Evolutionary conservation across 37 sponge, comb jelly and placozoan genomes (phyloP).

Genomic region (Cliona cf. orientalis): DNA sequence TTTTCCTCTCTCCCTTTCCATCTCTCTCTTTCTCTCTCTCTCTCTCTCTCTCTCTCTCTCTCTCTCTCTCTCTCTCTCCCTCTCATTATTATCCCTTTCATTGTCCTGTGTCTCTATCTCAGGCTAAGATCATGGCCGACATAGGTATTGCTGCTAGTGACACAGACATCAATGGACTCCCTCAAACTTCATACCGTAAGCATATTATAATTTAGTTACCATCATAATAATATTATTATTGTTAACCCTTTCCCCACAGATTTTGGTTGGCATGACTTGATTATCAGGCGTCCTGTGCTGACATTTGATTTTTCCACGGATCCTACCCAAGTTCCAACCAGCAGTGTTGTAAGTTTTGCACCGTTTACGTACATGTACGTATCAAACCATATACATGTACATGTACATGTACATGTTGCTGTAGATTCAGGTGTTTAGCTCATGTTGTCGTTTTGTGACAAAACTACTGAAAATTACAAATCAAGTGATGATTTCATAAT

Average conservation of each 20-base stretch:
- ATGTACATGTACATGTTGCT: slow-evolving; percentile 19
- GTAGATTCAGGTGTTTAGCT: background rate
- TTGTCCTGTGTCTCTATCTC: slow-evolving; percentile 1
- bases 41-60: background rate
- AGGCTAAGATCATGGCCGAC: slow-evolving; percentile 86
- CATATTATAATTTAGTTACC: background rate
- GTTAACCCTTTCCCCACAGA: background rate
- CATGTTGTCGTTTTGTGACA: too few species aligned
- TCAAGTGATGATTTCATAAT: too few species aligned
- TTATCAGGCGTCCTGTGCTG: background rate
- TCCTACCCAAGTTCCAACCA: background rate
- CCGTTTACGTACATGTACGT: too few species aligned
- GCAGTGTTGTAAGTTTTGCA: too few species aligned
- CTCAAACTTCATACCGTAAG: slow-evolving; percentile 52
- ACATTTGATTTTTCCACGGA: slow-evolving; percentile 5
- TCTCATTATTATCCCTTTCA: background rate
- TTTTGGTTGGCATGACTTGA: slow-evolving; percentile 46
- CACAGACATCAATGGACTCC: slow-evolving; percentile 64
- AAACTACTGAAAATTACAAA: too few species aligned
- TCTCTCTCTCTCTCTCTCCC: background rate
- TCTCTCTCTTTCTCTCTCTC: background rate
- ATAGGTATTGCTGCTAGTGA: slow-evolving; percentile 64
- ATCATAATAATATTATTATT: background rate
- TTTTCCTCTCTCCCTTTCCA: too few species aligned
- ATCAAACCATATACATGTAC: background rate